phyloP scores from a whole-genome alignment of 2,888 invertebrate species.

The Spicauda simplicius region DNA sequence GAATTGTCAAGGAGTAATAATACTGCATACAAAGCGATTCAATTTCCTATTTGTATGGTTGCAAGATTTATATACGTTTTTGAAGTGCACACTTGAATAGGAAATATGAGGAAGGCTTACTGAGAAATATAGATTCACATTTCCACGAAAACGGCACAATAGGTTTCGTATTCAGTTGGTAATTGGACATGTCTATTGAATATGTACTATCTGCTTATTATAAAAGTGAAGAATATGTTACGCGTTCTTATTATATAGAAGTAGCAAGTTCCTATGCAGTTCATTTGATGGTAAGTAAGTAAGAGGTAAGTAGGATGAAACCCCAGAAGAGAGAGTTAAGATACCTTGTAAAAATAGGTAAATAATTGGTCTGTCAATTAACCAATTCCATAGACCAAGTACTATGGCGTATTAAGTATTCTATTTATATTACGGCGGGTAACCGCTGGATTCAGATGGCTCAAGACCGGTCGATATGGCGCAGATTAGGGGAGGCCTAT shows the following conservation, averaged over 20 bases:
- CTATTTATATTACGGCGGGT: too few relatives aligned
- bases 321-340: too few relatives aligned
- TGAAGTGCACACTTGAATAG: slow-evolving; percentile 18
- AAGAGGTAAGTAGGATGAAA: too few relatives aligned
- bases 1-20: slow-evolving; percentile 15
- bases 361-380: not conserved
- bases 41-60: slow-evolving; percentile 19
- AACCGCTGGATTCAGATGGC: too few relatives aligned
- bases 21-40: slow-evolving; percentile 27
- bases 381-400: too few relatives aligned
- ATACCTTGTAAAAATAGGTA: too few relatives aligned
- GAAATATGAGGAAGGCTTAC: slow-evolving; percentile 20
- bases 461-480: too few relatives aligned
- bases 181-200: not conserved
- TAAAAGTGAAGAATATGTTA: not conserved
- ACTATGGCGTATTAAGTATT: too few relatives aligned
- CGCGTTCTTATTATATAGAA: too few relatives aligned
- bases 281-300: too few relatives aligned
- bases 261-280: too few relatives aligned
- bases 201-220: not conserved
- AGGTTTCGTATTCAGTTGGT: not conserved
- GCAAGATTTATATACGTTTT: not conserved
- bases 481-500: too few relatives aligned
- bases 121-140: slow-evolving; percentile 20
- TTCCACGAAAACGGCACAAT: slow-evolving; percentile 7